These are phyloP conservation scores for Vanacampus margaritifer DNA, from an alignment of 2,113 vertebrate species.

Conservation along the genomic window DNA sequence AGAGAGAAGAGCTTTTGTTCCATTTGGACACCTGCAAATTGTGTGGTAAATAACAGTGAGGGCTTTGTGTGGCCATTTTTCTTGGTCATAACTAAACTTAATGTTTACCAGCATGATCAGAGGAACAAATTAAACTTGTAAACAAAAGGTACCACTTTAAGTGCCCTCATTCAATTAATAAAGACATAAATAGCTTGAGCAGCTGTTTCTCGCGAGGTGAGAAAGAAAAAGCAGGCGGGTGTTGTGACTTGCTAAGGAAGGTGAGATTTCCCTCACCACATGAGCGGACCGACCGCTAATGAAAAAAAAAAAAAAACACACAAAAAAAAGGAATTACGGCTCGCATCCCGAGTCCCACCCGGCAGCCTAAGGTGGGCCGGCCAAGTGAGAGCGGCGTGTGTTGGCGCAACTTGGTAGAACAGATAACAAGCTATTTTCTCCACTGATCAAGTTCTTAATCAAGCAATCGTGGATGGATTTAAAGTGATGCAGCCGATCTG, in stretches of 20 bases:
- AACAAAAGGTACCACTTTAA: too few species aligned
- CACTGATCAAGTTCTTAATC: conserved; percentile 10
- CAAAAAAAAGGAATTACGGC: conserved; percentile 12
- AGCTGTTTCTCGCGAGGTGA: not conserved
- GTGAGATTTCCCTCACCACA: not conserved
- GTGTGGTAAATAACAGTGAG: not conserved
- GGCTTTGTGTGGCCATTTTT: not conserved
- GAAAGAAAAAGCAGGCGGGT: not conserved
- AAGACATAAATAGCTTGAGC: not conserved
- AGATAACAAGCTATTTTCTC: conserved; percentile 9
- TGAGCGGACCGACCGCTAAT: not conserved
- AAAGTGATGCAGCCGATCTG: not conserved
- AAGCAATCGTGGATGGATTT: conserved; percentile 40
- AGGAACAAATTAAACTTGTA: too few species aligned
- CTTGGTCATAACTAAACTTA: too few species aligned
- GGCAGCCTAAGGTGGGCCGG: conserved; percentile 13
- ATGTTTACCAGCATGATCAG: too few species aligned
- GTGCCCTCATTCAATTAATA: not conserved
- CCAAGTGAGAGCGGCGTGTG: not conserved
- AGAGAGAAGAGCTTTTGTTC: conserved; percentile 8
- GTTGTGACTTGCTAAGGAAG: conserved; percentile 13
- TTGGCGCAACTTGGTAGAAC: not conserved
- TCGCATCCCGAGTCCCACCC: conserved; percentile 15
- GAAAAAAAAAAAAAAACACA: not conserved
- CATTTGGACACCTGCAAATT: not conserved